Evolutionary conservation across 2,888 invertebrate species (phyloP), one percentile per base, ranked within the genome.

Genomic region (Athrips mouffetella): DNA sequence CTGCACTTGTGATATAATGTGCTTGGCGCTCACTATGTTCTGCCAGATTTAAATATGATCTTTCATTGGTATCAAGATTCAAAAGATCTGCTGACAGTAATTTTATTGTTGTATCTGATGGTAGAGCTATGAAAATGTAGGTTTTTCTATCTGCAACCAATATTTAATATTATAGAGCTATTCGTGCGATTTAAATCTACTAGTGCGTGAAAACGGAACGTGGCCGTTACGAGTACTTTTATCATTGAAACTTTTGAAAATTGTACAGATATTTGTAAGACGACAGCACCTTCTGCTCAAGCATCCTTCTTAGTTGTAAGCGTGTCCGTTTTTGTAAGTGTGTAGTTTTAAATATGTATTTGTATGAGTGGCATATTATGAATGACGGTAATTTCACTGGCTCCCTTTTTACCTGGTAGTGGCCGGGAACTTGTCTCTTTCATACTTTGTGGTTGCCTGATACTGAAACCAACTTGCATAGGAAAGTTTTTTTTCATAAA

Each of bases 391-490:
- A n/a, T n/a, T n/a, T n/a, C n/a, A n/a, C n/a, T n/a, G n/a, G n/a
- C n/a, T 11, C 25, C 20, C 11, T n/a, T 44, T 33, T 57, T 68
- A 84, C 87, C 82, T 65, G 83, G 73, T 40, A 84, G 53, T 1
- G 87, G 87, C 35, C 62, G 60, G 2, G 30, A 15, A 27, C 70
- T 72, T 0, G 86, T 84, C 62, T 85, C 85, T 2, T 46, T 59
- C n/a, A 83, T 53, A 30, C 53, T 73, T 39, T 67, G 66, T 0
- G 82, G 76, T 3, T 50, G 18, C 51, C 58, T 66, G 0, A 70
- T 63, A 0, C 81, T 78, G 50, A 85, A 86, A 1, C 86, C 86
- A 30, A 70, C 76, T 27, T 55, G 44, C 20, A 83, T 73, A 1
- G 70, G 64, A 1, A 83, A 45, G 1, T 69, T 58, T 23, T 61